These are phyloP conservation scores for Ageneiosus marmoratus DNA, from an alignment of 2,113 vertebrate species.

Conservation along the genomic window DNA sequence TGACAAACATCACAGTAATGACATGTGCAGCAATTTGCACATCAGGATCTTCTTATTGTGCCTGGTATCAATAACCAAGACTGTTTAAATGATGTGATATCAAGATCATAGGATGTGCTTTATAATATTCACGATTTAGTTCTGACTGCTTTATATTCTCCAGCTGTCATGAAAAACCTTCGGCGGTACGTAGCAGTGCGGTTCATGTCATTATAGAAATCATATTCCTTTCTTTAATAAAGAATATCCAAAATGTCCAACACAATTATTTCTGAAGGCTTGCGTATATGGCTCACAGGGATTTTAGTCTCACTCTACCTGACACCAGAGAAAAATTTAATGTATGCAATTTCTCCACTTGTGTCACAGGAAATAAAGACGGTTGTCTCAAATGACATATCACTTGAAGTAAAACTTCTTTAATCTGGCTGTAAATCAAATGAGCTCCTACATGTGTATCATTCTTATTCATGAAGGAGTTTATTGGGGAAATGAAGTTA, in stretches of 20 bases:
- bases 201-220: slow-evolving; percentile 11
- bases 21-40: slow-evolving; percentile 54
- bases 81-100: background rate
- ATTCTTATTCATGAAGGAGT: background rate
- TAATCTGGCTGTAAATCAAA: too few species aligned
- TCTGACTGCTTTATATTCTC: slow-evolving; percentile 3
- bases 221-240: slow-evolving; percentile 48
- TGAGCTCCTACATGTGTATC: background rate
- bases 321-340: too few species aligned
- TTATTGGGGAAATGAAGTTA: background rate
- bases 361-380: too few species aligned
- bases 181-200: slow-evolving; percentile 6
- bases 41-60: slow-evolving; percentile 19
- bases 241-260: slow-evolving; percentile 9
- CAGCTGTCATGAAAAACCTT: background rate
- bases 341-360: too few species aligned
- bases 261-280: background rate
- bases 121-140: background rate
- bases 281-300: background rate
- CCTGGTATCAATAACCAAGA: slow-evolving; percentile 1
- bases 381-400: background rate
- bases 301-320: background rate
- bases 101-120: background rate
- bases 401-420: background rate
- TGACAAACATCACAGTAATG: slow-evolving; percentile 50